Conservation (phyloP, 2,888 invertebrate species). For the Parnassius glacialis region DNA sequence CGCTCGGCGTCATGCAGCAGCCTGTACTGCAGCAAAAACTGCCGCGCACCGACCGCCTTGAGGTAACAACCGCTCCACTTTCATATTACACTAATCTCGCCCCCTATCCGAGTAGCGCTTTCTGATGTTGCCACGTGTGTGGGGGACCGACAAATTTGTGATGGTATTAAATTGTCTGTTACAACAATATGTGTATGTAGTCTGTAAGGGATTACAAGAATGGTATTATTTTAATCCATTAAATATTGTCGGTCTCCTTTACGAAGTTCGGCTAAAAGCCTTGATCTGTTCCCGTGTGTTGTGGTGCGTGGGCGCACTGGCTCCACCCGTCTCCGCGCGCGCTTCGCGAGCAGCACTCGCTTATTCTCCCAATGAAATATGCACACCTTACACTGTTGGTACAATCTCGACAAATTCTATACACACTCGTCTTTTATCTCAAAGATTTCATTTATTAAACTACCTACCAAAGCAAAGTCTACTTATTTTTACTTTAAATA, state of each 20-base stretch:
- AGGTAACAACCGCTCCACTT: conserved; percentile 85
- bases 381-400: conserved; percentile 59
- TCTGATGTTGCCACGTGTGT: conserved; percentile 55
- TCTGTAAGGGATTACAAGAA: background rate
- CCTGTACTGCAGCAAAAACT: conserved; percentile 95
- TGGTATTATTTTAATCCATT: conserved; percentile 4
- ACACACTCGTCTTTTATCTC: background rate
- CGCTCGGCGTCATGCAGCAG: conserved; percentile 92
- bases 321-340: conserved; percentile 56
- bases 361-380: conserved; percentile 62
- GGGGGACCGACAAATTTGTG: conserved; percentile 54
- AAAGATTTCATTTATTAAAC: no score
- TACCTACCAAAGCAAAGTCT: no score
- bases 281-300: conserved; percentile 60
- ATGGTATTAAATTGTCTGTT: background rate
- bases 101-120: conserved; percentile 58
- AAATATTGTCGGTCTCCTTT: conserved; percentile 56
- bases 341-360: conserved; percentile 78
- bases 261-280: conserved; percentile 53
- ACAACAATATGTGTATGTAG: background rate
- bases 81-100: conserved; percentile 39
- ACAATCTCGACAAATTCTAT: conserved; percentile 36
- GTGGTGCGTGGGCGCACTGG: conserved; percentile 57
- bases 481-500: no score
- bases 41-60: conserved; percentile 96